These are phyloP conservation scores for Xylota segnis DNA, from an alignment of 2,888 invertebrate genomes.

Conservation along the genomic window DNA sequence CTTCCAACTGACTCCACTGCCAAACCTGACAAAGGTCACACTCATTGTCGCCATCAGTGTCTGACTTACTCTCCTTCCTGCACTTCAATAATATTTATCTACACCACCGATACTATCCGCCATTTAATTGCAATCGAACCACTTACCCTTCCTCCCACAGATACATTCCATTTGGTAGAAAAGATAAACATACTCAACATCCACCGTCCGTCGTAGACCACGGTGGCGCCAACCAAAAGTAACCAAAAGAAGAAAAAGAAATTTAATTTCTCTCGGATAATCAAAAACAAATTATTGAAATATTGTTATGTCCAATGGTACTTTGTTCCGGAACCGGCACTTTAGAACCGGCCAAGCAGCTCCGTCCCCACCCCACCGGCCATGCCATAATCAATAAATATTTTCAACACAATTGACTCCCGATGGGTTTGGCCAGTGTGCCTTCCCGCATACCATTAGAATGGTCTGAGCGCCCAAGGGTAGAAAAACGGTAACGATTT, in stretches of 20 bases:
- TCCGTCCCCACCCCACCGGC: constrained; percentile 32
- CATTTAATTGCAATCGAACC: constrained; percentile 10
- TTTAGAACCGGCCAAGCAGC: constrained; percentile 77
- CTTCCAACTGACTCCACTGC: too few relatives aligned
- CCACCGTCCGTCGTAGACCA: constrained; percentile 4
- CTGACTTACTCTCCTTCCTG: neutral
- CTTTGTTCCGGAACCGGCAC: constrained; percentile 78
- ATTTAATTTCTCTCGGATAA: constrained; percentile 58
- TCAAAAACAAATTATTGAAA: constrained; percentile 73
- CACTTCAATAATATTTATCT: neutral
- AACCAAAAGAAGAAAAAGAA: constrained; percentile 6
- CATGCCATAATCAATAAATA: constrained; percentile 73
- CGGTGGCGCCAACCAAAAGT: too few relatives aligned
- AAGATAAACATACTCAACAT: constrained; percentile 2
- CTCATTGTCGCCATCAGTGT: neutral
- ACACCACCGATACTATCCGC: neutral
- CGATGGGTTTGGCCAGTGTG: constrained; percentile 47
- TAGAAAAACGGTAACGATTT: constrained; percentile 14
- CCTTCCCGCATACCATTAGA: constrained; percentile 51
- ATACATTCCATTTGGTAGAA: neutral
- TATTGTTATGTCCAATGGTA: constrained; percentile 57
- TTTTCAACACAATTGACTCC: constrained; percentile 75
- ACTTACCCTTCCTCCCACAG: neutral
- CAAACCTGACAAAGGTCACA: neutral
- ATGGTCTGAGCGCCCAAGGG: constrained; percentile 13